Evolutionary conservation across 2,113 vertebrate genomes (phyloP).

Genomic region (Tachysurus fulvidraco): DNA sequence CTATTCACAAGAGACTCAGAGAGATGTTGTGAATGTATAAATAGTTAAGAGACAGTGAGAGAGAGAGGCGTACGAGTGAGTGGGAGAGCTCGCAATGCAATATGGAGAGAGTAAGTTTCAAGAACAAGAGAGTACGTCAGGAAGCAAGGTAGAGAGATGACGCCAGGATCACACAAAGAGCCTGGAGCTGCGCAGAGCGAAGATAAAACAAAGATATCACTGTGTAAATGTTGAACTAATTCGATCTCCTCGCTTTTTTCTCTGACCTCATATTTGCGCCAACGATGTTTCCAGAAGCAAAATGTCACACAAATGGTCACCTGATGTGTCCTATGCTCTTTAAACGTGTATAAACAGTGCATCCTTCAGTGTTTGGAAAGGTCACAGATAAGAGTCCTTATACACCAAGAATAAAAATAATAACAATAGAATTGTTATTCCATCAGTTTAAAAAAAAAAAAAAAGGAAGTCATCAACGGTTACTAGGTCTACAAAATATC

Average conservation of each 20-base stretch:
- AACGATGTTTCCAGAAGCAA: neutral
- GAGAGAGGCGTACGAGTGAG: constrained; percentile 10
- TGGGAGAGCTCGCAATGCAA: neutral
- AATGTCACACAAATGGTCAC: neutral
- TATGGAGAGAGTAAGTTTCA: neutral
- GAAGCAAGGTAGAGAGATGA: neutral
- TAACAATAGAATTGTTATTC: neutral
- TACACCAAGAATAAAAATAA: too few relatives aligned
- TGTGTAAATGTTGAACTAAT: constrained; percentile 21
- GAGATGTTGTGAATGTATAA: neutral
- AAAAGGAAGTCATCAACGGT: neutral
- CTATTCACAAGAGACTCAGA: neutral
- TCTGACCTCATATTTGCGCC: neutral
- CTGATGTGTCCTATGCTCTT: neutral
- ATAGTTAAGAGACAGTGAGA: constrained; percentile 12
- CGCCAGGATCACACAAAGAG: constrained; percentile 8
- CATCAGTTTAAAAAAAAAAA: neutral
- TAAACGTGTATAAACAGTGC: neutral
- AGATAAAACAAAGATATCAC: constrained; percentile 1
- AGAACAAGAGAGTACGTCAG: neutral
- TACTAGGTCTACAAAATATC: neutral
- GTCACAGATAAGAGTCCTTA: neutral
- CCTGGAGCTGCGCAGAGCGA: neutral
- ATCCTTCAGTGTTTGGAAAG: neutral
- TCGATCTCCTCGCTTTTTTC: neutral